phyloP scores from a whole-genome alignment of 2,113 vertebrate genomes.

The Ophiodon elongatus region DNA sequence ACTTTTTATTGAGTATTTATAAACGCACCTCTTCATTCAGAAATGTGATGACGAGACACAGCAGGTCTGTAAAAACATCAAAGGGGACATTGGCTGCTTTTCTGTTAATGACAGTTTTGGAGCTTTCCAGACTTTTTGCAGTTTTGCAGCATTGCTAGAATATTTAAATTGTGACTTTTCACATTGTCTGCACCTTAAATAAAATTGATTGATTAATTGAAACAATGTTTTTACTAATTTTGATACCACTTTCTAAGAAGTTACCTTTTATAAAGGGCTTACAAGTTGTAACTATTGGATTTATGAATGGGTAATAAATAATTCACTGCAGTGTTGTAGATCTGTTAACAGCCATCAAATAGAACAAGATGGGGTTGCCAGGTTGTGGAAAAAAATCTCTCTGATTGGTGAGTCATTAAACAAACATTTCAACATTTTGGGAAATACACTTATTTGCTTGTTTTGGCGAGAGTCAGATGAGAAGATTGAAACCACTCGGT shows the following conservation, averaged over 20 bases:
- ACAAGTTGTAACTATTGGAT: not conserved
- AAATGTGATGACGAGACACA: constrained; percentile 19
- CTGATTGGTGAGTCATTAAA: not conserved
- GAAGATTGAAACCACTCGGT: not conserved
- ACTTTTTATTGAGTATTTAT: not conserved
- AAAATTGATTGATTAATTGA: not conserved
- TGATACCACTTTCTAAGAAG: not conserved
- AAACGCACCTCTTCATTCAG: constrained; percentile 9
- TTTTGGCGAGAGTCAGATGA: not conserved
- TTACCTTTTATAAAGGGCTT: not conserved
- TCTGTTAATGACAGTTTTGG: not conserved
- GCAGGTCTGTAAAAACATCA: not conserved
- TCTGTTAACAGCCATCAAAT: not conserved
- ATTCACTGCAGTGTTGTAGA: not conserved
- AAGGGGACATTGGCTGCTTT: not conserved
- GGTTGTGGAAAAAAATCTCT: not conserved
- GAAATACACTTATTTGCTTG: not conserved
- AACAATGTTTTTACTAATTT: not conserved
- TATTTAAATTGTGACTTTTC: not conserved
- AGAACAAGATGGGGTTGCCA: not conserved
- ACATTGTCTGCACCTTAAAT: not conserved
- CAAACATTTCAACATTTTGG: not conserved
- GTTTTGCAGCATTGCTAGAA: constrained; percentile 3
- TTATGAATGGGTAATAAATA: not conserved
- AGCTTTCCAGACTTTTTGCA: not conserved